A percentile compares a stretch with the other conserved stretches of the same genome.
Conservation (phyloP, 2,113 vertebrate species). For the Labeo rohita region DNA sequence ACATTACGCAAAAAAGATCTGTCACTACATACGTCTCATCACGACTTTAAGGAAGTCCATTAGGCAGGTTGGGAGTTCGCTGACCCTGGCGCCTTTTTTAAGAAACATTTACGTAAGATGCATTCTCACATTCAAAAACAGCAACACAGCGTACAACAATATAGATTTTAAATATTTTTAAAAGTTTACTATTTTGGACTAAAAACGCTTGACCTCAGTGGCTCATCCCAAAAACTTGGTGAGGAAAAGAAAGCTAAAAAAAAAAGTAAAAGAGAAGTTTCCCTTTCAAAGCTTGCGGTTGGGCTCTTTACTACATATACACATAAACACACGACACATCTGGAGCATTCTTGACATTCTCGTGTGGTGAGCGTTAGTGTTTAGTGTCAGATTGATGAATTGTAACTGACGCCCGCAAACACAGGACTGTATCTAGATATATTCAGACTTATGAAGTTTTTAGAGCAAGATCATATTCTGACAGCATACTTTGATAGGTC, state of each 20-base stretch:
- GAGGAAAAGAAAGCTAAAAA: neutral
- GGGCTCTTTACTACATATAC: neutral
- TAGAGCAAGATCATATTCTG: neutral
- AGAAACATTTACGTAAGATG: neutral
- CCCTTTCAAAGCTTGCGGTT: neutral
- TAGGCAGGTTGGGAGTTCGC: neutral
- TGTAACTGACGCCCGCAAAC: neutral
- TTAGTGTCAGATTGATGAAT: constrained; percentile 34
- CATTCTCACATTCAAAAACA: no score
- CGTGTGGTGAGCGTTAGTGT: constrained; percentile 64
- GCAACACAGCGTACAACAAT: neutral
- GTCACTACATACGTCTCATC: neutral
- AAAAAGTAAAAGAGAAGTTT: neutral
- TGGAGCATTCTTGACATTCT: constrained; percentile 74
- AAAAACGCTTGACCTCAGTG: neutral
- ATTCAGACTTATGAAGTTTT: constrained; percentile 2
- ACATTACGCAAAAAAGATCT: neutral
- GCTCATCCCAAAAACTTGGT: neutral
- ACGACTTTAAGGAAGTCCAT: neutral
- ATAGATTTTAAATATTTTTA: neutral
- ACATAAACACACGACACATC: constrained; percentile 61
- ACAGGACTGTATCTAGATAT: neutral
- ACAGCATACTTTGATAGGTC: neutral
- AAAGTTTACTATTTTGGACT: neutral
- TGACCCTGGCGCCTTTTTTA: neutral